Conservation (phyloP, 2,113 vertebrate species). For the Poeciliopsis retropinna region DNA sequence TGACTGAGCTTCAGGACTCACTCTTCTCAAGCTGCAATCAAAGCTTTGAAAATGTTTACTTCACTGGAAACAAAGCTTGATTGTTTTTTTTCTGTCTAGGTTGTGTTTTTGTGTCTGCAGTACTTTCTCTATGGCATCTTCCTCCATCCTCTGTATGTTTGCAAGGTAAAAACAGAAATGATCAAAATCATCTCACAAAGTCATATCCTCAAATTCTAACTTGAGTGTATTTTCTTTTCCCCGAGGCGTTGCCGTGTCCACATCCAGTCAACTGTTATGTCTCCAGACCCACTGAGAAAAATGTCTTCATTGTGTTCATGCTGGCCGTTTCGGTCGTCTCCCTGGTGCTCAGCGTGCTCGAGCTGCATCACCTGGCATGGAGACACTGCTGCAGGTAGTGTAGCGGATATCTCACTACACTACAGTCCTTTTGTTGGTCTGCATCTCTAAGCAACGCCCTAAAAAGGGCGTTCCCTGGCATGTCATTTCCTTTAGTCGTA, state of each 20-base stretch:
- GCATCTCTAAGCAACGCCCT: neutral
- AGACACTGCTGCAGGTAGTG: slow-evolving; percentile 83
- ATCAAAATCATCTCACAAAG: fast-evolving
- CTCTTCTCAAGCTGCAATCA: no score
- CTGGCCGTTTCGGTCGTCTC: slow-evolving; percentile 88
- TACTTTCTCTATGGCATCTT: slow-evolving; percentile 93
- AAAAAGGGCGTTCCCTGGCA: no score
- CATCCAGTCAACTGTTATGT: slow-evolving; percentile 95
- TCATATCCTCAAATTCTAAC: neutral
- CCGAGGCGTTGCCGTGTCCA: slow-evolving; percentile 87
- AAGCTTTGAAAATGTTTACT: no score
- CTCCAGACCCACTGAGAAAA: slow-evolving; percentile 96
- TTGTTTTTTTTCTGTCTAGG: slow-evolving; percentile 15
- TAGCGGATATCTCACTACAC: no score
- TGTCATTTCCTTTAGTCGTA: no score
- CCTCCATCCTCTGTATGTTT: slow-evolving; percentile 88
- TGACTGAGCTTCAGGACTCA: no score
- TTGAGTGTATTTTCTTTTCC: neutral
- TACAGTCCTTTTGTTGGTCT: no score
- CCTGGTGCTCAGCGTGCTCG: slow-evolving; percentile 87
- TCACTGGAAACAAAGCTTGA: neutral
- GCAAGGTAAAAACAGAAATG: slow-evolving; percentile 67
- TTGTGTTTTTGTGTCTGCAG: slow-evolving; percentile 93
- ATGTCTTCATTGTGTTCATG: slow-evolving; percentile 98
- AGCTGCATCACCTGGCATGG: slow-evolving; percentile 94